Evolutionary conservation across 2,797 vertebrate species (phyloP).

Genomic region (Epinephelus coioides): DNA sequence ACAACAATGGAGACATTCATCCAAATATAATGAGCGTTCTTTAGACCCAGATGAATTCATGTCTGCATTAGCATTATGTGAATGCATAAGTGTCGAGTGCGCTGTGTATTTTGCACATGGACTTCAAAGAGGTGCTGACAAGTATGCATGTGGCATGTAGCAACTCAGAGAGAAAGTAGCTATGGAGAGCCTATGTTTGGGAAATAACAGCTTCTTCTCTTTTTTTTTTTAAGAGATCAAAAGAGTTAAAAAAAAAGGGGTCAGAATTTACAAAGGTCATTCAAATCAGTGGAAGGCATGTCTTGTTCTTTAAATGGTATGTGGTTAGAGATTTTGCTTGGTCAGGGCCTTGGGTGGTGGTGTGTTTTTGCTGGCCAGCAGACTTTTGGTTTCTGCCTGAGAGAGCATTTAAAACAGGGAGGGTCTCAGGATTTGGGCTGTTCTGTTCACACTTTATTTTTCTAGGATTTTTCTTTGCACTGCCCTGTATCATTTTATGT

Average conservation of each 20-base stretch:
- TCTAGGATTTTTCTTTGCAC: constrained; percentile 52
- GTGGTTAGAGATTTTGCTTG: constrained; percentile 39
- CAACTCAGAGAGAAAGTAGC: background rate
- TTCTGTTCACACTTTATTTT: constrained; percentile 72
- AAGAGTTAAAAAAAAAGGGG: background rate
- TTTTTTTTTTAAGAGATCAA: background rate
- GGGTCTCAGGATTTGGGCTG: constrained; percentile 58
- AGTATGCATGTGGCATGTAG: no score
- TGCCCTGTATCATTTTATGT: constrained; percentile 72
- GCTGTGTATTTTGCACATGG: background rate
- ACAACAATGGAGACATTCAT: constrained; percentile 40
- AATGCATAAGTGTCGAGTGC: background rate
- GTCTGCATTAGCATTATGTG: background rate
- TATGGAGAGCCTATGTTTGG: background rate
- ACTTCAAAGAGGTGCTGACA: constrained; percentile 12
- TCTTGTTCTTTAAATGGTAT: constrained; percentile 19
- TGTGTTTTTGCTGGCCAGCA: constrained; percentile 76
- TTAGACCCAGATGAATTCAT: background rate
- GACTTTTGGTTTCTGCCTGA: constrained; percentile 53
- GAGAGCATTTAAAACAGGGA: constrained; percentile 67
- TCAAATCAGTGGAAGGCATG: background rate
- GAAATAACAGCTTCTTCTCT: background rate
- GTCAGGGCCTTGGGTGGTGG: constrained; percentile 60
- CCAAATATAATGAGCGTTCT: constrained; percentile 6
- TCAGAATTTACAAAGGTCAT: constrained; percentile 32